Evolutionary conservation across 2,888 invertebrate species (phyloP), one percentile per base, ranked within the genome.

Genomic region (Dryomyza anilis): DNA sequence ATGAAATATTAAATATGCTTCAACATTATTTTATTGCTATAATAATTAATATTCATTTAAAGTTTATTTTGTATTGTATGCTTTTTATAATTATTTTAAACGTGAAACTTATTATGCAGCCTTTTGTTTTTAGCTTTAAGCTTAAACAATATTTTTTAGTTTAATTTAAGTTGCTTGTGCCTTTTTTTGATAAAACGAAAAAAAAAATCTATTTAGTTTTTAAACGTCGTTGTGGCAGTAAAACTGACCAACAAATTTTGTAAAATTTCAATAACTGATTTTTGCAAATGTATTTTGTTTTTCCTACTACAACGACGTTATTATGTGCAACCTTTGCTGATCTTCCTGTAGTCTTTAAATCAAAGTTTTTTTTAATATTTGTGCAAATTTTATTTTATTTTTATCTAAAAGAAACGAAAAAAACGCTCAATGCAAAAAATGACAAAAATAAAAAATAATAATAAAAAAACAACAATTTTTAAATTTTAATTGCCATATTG

Each of bases 341-440:
- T 69, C 69, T 69, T 69, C 71, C 71, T 69, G 66, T 69, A 69
- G 66, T 68, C 68, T 67, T 63, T 64, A 70, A 63, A 53, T 16
- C 23, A 33, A 27, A 61, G 53, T 43, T 52, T 53, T 43, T 39
- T 61, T n/a, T 19, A 53, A n/a, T n/a, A n/a, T n/a, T n/a, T n/a
- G n/a, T n/a, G n/a, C n/a, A 21, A 36, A 43, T 61, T 53, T 30
- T 58, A 58, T 58, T 46, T 27, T 16, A 45, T 27, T 55, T 21
- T 30, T 58, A 30, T 58, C 16, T 58, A 39, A 12, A 39, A 12
- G n/a, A 39, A 39, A 39, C 12, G 39, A 50, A 50, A n/a, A n/a
- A 23, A 23, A 14, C 27, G 29, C 1, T 39, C n/a, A 39, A 5
- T 39, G 39, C 39, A 39, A 39, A 39, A 39, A 12, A n/a, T n/a